phyloP scores from a whole-genome alignment of 2,797 vertebrate species.

The Eleutherodactylus coqui region DNA sequence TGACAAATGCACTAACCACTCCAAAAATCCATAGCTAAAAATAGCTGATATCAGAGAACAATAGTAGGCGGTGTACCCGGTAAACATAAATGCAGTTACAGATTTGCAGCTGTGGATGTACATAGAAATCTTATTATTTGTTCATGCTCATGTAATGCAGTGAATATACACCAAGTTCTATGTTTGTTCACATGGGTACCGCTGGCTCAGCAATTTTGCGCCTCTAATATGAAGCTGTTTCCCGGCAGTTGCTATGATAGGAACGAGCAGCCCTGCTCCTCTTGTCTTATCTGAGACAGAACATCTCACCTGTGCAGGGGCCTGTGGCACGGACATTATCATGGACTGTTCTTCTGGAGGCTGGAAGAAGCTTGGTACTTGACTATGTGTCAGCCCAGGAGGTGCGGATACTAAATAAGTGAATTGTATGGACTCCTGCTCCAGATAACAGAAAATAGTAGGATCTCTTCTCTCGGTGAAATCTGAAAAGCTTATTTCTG shows the following conservation, averaged over 20 bases:
- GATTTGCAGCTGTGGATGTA: background rate
- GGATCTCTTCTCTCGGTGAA: constrained; percentile 23
- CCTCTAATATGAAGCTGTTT: constrained; percentile 37
- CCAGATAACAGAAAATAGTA: constrained; percentile 48
- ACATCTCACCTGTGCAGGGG: constrained; percentile 38
- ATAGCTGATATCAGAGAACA: constrained; percentile 4
- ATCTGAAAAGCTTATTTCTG: constrained; percentile 34
- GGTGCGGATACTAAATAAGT: constrained; percentile 23
- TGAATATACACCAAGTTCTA: background rate
- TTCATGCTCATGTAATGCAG: constrained; percentile 3
- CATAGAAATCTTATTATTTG: background rate
- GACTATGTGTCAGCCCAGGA: constrained; percentile 22
- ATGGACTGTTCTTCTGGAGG: constrained; percentile 4
- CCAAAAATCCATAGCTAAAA: background rate
- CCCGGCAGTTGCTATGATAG: constrained; percentile 10
- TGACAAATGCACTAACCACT: background rate
- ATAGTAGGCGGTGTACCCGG: background rate
- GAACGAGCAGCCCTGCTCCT: background rate
- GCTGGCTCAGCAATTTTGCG: constrained; percentile 22
- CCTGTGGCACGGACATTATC: constrained; percentile 3
- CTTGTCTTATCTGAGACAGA: constrained; percentile 27
- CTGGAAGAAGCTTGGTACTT: background rate
- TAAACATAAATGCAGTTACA: background rate
- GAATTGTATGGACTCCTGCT: constrained; percentile 44
- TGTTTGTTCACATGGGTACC: background rate